Evolutionary conservation across 2,888 invertebrate species (phyloP).

Genomic region (Adela reaumurella): DNA sequence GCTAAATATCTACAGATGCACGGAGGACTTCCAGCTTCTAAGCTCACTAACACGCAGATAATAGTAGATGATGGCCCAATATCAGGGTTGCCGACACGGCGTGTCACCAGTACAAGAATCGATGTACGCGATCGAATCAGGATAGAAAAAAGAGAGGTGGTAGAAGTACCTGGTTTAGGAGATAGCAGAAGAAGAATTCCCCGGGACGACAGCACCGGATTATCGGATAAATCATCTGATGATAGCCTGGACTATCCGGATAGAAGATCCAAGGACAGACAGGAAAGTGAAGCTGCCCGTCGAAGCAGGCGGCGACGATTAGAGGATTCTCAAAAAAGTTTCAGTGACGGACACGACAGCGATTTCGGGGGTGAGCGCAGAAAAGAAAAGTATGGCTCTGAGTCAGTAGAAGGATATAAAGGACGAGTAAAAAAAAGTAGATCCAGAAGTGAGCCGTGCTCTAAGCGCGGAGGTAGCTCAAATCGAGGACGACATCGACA

Average conservation of each 20-base stretch:
- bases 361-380: constrained; percentile 27
- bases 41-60: constrained; percentile 53
- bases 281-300: constrained; percentile 23
- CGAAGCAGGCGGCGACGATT: constrained; percentile 33
- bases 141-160: constrained; percentile 49
- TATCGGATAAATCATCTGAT: constrained; percentile 44
- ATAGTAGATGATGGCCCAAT: constrained; percentile 42
- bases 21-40: constrained; percentile 79
- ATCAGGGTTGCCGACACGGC: constrained; percentile 38
- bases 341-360: constrained; percentile 49
- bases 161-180: constrained; percentile 43
- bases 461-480: constrained; percentile 27
- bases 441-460: constrained; percentile 45
- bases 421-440: constrained; percentile 32
- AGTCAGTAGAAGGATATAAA: constrained; percentile 11
- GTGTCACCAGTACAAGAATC: constrained; percentile 51
- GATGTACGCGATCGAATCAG: constrained; percentile 46
- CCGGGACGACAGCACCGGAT: constrained; percentile 28
- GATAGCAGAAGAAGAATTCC: constrained; percentile 26
- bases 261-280: constrained; percentile 24
- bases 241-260: constrained; percentile 28
- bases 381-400: constrained; percentile 17
- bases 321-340: constrained; percentile 39
- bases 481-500: constrained; percentile 22
- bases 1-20: constrained; percentile 91